phyloP scores from a whole-genome alignment of 2,797 vertebrate genomes.

The Hippoglossus hippoglossus region DNA sequence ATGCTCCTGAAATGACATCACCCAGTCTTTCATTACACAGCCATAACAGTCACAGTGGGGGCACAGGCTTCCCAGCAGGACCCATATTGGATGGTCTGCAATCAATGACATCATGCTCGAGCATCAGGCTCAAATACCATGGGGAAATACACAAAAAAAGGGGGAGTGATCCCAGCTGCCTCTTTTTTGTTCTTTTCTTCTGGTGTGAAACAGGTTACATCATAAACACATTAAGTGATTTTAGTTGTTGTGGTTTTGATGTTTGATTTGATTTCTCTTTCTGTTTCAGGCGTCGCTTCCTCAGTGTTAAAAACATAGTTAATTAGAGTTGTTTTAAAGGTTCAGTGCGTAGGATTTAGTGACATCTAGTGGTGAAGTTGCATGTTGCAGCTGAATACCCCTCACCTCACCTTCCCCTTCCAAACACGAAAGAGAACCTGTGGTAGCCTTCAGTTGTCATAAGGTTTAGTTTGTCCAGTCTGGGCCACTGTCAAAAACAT shows the following conservation, averaged over 20 bases:
- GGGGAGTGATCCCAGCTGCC: conserved; percentile 47
- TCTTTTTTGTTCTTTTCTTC: not conserved
- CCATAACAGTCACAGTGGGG: conserved; percentile 70
- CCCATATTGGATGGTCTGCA: conserved; percentile 63
- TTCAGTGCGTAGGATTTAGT: too few species aligned
- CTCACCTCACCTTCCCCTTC: too few species aligned
- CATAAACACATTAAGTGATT: conserved; percentile 31
- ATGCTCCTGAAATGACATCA: conserved; percentile 73
- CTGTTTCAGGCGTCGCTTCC: not conserved
- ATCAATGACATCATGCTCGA: conserved; percentile 77
- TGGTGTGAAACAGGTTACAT: conserved; percentile 38
- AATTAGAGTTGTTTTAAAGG: too few species aligned
- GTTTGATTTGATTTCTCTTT: conserved; percentile 19
- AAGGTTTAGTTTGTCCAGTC: too few species aligned
- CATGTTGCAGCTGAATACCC: too few species aligned
- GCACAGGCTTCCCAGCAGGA: conserved; percentile 67
- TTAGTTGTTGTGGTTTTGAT: conserved; percentile 10
- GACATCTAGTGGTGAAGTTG: too few species aligned
- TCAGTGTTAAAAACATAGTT: not conserved
- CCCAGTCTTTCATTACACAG: conserved; percentile 70
- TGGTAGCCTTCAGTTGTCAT: too few species aligned
- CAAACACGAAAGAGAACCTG: too few species aligned
- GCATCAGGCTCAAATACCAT: conserved; percentile 43
- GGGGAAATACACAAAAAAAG: conserved; percentile 53
- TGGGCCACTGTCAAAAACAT: too few species aligned